Base-by-base conservation (phyloP, 2,797 vertebrate species). In the Artibeus jamaicensis region DNA sequence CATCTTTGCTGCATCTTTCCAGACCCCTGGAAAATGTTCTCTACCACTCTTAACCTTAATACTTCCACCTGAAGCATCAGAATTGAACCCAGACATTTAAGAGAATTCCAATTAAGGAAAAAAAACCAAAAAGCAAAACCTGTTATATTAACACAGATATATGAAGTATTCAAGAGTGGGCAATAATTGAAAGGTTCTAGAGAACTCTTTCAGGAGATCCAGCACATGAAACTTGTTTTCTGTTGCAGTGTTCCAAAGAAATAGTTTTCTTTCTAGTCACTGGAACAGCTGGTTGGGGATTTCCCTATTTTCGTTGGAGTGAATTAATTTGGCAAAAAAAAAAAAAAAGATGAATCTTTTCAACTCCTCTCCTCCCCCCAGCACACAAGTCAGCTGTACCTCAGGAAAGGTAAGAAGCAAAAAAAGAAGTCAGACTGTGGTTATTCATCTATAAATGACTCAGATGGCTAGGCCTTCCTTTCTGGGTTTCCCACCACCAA, bases 231-330 rank as follows among this genome's bases (percentile, higher is more conserved):
- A 15, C 55, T 24, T 73, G 42, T 91, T 86, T 91, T 96, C 59
- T 42, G 71, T 67, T 82, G 15, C 24, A 84, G 14, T 53, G 90
- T 73, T 95, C 85, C 44, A 83, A 76, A 81, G 44, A 77, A 93
- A 96, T 97, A 78, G 48, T 97, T 97, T 96, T 96, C 95, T 95
- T 70, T 84, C 65, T 82, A 97, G 84, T 98, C 97, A 97, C 65
- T 82, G 62, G 39, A 91, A 90, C 89, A 93, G 94, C 84, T 96
- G 94, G 62, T 53, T 86, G 83, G 97, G 95, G 50, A 95, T 97
- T 97, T 97, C 96, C 95, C 97, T 96, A 26, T 76, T 92, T 96
- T 96, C 89, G 85, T 89, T 62, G 92, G 92, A 86, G 37, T 91
- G 71, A 93, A 95, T 59, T 88, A 94, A 95, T 96, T 95, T 93